These are phyloP conservation scores for Falco peregrinus DNA, from an alignment of 2,797 vertebrate species.

Conservation along the genomic window DNA sequence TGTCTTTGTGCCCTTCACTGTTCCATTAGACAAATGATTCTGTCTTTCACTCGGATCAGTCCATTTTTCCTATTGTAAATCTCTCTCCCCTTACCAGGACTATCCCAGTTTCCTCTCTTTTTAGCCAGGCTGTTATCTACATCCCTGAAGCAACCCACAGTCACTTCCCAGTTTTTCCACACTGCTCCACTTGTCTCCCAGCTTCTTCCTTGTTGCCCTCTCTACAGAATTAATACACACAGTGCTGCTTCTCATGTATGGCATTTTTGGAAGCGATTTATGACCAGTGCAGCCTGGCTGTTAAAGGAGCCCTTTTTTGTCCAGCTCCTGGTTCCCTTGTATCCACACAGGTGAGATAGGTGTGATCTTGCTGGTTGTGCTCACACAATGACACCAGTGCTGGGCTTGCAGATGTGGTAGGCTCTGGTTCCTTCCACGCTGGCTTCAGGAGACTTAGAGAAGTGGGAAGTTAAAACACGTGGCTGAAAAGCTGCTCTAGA, in stretches of 20 bases:
- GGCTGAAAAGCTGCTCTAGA: neutral
- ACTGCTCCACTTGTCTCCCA: neutral
- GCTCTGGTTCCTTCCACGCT: neutral
- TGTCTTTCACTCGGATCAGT: neutral
- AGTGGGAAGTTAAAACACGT: neutral
- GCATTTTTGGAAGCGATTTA: neutral
- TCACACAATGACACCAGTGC: accelerated
- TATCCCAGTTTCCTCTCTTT: neutral
- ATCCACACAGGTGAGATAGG: neutral
- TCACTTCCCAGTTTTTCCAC: neutral
- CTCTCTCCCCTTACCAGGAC: neutral
- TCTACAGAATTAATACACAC: neutral
- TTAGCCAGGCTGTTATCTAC: neutral
- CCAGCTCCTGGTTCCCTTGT: neutral
- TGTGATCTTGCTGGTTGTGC: neutral
- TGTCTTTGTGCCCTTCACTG: neutral
- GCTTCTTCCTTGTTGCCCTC: neutral
- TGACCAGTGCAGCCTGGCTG: neutral
- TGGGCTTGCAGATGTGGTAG: neutral
- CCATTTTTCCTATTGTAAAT: neutral
- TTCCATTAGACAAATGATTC: neutral
- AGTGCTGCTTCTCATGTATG: neutral
- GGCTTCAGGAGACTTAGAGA: neutral
- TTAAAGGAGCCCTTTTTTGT: neutral
- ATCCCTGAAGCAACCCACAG: neutral